Evolutionary conservation across 1,140 invertebrate species (phyloP).

Genomic region (Xylocopa sonorina): DNA sequence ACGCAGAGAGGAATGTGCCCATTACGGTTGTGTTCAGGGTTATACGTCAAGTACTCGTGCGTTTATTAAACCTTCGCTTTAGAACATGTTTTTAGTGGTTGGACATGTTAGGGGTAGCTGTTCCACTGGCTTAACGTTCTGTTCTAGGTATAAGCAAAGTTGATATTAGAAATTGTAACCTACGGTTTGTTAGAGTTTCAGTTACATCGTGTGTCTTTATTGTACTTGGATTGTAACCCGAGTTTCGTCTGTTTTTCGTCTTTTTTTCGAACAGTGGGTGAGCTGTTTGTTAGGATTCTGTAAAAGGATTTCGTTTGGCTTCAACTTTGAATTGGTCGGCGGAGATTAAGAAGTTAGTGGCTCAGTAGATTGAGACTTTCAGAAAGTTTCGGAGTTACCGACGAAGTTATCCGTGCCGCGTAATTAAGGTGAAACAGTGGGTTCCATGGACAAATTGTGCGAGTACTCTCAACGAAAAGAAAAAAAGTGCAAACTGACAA

Average conservation of each 20-base stretch:
- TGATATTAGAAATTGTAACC: too few species aligned
- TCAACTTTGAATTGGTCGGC: background rate
- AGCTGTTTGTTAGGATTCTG: background rate
- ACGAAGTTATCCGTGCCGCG: background rate
- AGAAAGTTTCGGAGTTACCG: background rate
- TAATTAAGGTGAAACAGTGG: background rate
- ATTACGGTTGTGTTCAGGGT: background rate
- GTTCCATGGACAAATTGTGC: background rate
- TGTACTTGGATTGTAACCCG: too few species aligned
- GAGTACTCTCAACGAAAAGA: too few species aligned
- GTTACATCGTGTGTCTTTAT: too few species aligned
- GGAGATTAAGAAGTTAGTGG: background rate
- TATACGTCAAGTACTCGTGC: background rate
- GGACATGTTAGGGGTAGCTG: too few species aligned
- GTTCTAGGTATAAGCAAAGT: too few species aligned
- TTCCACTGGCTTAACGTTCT: too few species aligned
- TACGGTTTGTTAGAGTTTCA: too few species aligned
- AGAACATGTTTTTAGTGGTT: too few species aligned
- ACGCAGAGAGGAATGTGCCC: constrained; percentile 12
- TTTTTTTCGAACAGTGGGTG: background rate
- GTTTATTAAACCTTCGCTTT: too few species aligned
- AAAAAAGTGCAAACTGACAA: constrained; percentile 19
- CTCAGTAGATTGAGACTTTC: background rate
- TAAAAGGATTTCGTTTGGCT: background rate
- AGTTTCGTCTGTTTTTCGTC: background rate